phyloP scores from a whole-genome alignment of 1,140 invertebrate genomes.

The Halesus radiatus region DNA sequence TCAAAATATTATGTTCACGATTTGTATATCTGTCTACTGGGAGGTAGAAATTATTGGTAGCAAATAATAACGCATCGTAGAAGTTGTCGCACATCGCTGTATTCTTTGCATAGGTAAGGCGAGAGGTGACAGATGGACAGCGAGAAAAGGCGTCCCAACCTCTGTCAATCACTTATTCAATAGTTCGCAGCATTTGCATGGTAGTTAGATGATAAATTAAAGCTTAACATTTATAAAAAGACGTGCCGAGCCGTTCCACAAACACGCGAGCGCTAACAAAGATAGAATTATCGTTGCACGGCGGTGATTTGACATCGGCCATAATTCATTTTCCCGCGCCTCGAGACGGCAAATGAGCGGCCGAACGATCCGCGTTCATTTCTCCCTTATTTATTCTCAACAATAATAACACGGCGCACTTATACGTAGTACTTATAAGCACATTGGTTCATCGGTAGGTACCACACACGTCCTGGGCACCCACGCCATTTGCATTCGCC shows the following conservation, averaged over 20 bases:
- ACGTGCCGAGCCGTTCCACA: background rate
- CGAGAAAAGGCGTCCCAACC: too few species aligned
- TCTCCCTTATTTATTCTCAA: constrained; percentile 40
- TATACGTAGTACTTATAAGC: background rate
- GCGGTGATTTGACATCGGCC: constrained; percentile 18
- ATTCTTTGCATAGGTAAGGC: too few species aligned
- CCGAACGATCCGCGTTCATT: constrained; percentile 19
- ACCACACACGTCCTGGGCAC: constrained; percentile 13
- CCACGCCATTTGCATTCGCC: constrained; percentile 18
- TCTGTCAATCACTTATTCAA: background rate
- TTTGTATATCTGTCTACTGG: too few species aligned
- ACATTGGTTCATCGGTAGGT: background rate
- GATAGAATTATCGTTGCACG: constrained; percentile 25
- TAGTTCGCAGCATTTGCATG: background rate
- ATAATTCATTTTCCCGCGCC: constrained; percentile 29
- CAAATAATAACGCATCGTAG: too few species aligned
- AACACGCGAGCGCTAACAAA: constrained; percentile 28
- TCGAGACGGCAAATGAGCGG: constrained; percentile 15
- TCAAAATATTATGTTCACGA: too few species aligned
- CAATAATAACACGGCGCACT: constrained; percentile 30
- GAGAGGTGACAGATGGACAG: too few species aligned
- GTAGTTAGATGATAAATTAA: constrained; percentile 14
- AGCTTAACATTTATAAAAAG: constrained; percentile 6
- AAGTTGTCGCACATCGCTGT: too few species aligned
- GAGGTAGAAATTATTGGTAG: too few species aligned